A percentile compares a stretch with the other conserved stretches of the same genome.
These are phyloP conservation scores for Zosterops borbonicus DNA, from an alignment of 2,113 vertebrate species.

Conservation along the genomic window DNA sequence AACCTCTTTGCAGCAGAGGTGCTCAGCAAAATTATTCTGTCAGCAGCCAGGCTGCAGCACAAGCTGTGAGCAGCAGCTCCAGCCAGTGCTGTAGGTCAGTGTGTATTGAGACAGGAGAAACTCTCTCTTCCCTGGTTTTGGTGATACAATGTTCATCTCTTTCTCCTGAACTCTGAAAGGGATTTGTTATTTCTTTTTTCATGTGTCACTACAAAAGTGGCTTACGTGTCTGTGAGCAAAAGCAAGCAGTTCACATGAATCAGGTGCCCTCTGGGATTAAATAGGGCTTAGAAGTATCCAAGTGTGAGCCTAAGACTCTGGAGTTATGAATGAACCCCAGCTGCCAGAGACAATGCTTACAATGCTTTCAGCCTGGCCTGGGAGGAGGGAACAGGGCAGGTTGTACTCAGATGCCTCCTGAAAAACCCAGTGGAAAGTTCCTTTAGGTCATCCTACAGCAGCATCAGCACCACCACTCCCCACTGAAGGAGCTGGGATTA, in stretches of 20 bases:
- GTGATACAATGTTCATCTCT: background rate
- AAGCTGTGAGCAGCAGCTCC: background rate
- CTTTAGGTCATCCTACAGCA: background rate
- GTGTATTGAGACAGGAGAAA: background rate
- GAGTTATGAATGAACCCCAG: background rate
- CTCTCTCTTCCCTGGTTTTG: background rate
- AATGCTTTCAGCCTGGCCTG: background rate
- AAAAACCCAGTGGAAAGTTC: background rate
- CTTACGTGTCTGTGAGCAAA: background rate
- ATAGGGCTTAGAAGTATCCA: background rate
- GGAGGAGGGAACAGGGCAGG: background rate
- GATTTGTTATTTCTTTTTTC: background rate
- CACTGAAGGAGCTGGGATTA: background rate
- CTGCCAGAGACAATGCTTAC: background rate
- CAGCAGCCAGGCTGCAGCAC: background rate
- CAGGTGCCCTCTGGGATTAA: background rate
- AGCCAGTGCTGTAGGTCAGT: background rate
- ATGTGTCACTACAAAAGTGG: background rate
- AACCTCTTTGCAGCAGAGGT: background rate
- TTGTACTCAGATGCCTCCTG: background rate
- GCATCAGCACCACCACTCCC: background rate
- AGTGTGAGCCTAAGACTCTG: background rate
- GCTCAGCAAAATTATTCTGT: background rate
- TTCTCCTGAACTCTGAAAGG: background rate
- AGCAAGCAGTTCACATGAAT: background rate